Evolutionary conservation across 2,888 invertebrate species (phyloP), one percentile per base, ranked within the genome.

Genomic region (Willowsia nigromaculata): DNA sequence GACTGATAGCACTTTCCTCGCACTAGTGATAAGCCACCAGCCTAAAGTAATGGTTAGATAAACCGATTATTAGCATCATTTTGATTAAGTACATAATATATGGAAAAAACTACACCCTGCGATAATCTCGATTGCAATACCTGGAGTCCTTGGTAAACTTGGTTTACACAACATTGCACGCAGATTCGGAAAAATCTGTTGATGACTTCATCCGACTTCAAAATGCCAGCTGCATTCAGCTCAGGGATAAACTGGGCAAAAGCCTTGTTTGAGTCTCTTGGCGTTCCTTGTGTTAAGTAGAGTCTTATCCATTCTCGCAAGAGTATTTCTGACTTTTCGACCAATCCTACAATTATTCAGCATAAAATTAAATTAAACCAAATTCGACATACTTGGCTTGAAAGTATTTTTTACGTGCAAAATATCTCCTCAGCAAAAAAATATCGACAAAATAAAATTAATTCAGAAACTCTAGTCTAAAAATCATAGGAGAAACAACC

Each of bases 151-250:
- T 92, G 92, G 59, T 92, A 92, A 30, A 92, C 92, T 91, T 92
- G 92, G 53, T 91, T 92, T 0, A 92, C 90, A 81, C 92, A 92
- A 43, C 91, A 92, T 59, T 92, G 92, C 27, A 90, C 98, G 85
- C 98, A 98, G 90, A 99, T 96, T 62, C 99, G 96, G 95, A 99
- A 99, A 95, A 99, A 99, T 88, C 99, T 95, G 0, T 99, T 98
- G 91, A 99, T 99, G 93, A 99, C 95, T 93, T 99, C 99, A 93
- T 99, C 99, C 0, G 99, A 98, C 94, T 99, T 99, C 82, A 99
- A 95, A 90, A 99, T 98, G 4, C 99, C 98, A 93, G 98, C 97
- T 93, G 97, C 96, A 94, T 99, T 99, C 98, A 99, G 98, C 94
- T 95, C 97, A 93, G 98, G 98, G 3, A 99, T 98, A 94, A 99